Conservation (phyloP, 2,113 vertebrate genomes). For the Danionella cerebrum region DNA sequence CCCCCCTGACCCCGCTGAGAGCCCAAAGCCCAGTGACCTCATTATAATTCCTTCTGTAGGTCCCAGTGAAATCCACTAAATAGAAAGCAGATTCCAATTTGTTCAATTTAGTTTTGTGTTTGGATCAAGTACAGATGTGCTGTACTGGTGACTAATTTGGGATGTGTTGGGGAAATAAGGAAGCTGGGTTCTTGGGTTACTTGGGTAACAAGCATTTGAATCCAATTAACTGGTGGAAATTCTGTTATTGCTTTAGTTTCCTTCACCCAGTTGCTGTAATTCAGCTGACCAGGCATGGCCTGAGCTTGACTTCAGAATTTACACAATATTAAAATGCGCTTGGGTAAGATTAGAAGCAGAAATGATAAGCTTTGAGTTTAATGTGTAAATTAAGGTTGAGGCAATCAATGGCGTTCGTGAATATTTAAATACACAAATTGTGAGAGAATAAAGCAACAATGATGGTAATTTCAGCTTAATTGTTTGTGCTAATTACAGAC, state of each 20-base stretch:
- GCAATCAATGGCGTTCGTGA: constrained; percentile 17
- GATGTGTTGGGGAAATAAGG: not conserved
- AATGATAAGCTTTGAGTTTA: not conserved
- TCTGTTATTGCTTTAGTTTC: not conserved
- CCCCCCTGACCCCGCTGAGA: constrained; percentile 47
- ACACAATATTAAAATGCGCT: not conserved
- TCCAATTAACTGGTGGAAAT: not conserved
- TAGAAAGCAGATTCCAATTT: constrained; percentile 19
- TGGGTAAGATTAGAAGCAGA: not conserved
- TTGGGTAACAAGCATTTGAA: not conserved
- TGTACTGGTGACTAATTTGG: not conserved
- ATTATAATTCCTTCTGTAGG: constrained; percentile 49
- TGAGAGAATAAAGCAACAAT: constrained; percentile 30
- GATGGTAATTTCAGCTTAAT: constrained; percentile 40
- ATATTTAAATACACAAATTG: constrained; percentile 37
- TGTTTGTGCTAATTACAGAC: constrained; percentile 49
- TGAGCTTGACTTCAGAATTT: not conserved
- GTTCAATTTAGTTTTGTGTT: constrained; percentile 13
- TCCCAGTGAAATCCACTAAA: constrained; percentile 11
- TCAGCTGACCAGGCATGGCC: not conserved
- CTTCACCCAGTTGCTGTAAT: not conserved
- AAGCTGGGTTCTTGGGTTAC: not conserved
- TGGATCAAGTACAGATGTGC: not conserved
- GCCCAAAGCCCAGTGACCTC: constrained; percentile 51
- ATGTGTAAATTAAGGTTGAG: not conserved